Evolutionary conservation across 2,888 invertebrate genomes (phyloP), one percentile per base, ranked within the genome.

Genomic region (Nephrocerus scutellatus): DNA sequence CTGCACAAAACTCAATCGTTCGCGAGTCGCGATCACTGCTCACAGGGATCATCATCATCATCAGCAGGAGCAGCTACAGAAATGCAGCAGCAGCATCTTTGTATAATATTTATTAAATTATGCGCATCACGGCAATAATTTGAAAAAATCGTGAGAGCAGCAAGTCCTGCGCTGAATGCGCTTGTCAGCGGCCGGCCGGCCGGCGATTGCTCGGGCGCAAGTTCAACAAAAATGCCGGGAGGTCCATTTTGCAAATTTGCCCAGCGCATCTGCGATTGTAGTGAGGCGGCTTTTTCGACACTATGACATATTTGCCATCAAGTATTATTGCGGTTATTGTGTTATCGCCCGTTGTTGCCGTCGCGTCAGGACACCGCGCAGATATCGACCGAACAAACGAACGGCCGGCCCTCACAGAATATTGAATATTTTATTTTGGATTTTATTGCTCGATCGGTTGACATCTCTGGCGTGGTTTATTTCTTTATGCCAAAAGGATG

Each of bases 281-380:
- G n/a, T n/a, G 53, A 60, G 67, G 68, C 66, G 66, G 64, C 68
- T 66, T 55, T 57, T 62, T 59, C 62, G 57, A 66, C 66, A 66
- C 63, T 56, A 55, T 61, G 59, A 56, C 62, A 62, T 59, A 59
- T 57, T 53, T 56, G n/a, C n/a, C n/a, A n/a, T n/a, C n/a, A n/a
- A n/a, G n/a, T n/a, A n/a, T n/a, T n/a, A n/a, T n/a, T n/a, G n/a
- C n/a, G n/a, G n/a, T n/a, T n/a, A n/a, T n/a, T n/a, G n/a, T n/a
- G n/a, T n/a, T n/a, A n/a, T n/a, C n/a, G n/a, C n/a, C n/a, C n/a
- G n/a, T n/a, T n/a, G n/a, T n/a, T n/a, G n/a, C n/a, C n/a, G n/a
- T n/a, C n/a, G n/a, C n/a, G n/a, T n/a, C n/a, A n/a, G n/a, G n/a
- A n/a, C n/a, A n/a, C n/a, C n/a, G n/a, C n/a, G n/a, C n/a, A n/a